Evolutionary conservation across 1,140 invertebrate genomes (phyloP).

Genomic region (Caenorhabditis tropicalis): DNA sequence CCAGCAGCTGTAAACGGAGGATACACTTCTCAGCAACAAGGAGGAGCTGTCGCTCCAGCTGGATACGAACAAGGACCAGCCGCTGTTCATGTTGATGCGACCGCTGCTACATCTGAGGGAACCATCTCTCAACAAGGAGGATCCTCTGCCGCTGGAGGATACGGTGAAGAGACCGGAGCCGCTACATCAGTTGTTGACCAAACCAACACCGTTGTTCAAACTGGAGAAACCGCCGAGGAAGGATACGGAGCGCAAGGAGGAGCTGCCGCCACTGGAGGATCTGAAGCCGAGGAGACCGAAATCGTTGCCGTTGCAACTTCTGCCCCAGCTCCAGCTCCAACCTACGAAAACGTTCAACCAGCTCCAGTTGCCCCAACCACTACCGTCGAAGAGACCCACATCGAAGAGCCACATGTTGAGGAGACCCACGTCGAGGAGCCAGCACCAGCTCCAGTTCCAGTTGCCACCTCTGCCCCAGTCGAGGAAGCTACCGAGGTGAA

Average conservation of each 20-base stretch:
- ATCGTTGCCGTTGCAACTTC: conserved; percentile 20
- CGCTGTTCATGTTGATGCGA: conserved; percentile 2
- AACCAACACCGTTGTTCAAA: conserved; percentile 5
- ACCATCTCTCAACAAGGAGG: background rate
- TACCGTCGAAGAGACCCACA: conserved; percentile 1
- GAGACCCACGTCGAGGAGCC: conserved; percentile 5
- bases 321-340: conserved; percentile 26
- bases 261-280: conserved; percentile 19
- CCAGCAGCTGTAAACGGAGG: conserved; percentile 34
- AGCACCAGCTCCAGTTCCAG: conserved; percentile 28
- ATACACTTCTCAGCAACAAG: conserved; percentile 26
- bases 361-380: conserved; percentile 40
- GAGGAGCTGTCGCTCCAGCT: conserved; percentile 28
- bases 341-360: conserved; percentile 43
- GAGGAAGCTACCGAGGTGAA: conserved; percentile 12
- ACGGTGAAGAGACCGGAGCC: conserved; percentile 14
- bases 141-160: conserved; percentile 27
- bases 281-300: conserved; percentile 13
- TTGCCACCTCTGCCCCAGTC: conserved; percentile 11
- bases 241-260: conserved; percentile 38
- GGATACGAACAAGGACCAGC: conserved; percentile 31
- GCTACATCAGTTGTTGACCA: background rate
- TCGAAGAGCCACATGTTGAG: background rate
- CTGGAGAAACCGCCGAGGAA: conserved; percentile 18
- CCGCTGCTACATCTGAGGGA: background rate